Base-by-base conservation (phyloP, 2,888 invertebrate genomes). In the Dasysyrphus tricinctus region DNA sequence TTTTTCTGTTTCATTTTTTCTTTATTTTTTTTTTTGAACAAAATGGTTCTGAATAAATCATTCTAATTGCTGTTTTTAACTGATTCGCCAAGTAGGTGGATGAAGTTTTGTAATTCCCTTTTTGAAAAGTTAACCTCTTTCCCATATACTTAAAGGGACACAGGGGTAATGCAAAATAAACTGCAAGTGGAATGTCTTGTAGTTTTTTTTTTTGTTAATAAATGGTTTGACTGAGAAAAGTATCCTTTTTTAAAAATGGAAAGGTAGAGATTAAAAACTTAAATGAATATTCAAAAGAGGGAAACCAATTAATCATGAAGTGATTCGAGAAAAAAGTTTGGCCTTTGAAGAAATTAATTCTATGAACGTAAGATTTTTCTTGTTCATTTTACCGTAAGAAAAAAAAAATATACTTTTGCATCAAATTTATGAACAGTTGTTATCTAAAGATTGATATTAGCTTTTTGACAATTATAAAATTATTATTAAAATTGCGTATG, bases 1-100 rank as follows among this genome's bases (percentile, higher is more conserved):
- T 32, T 51, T 67, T 32, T 57, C 16, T 37, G 16, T 19, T 42
- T 47, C 37, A 34, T 19, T 57, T 34, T 57, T 59, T 11, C 9
- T 56, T 59, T 49, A n/a, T 57, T 34, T 57, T 59, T 11, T 14
- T 56, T 59, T 49, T 32, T 29, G 0, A 47, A 24, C 32, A 19
- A 47, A 56, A 84, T 59, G 11, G 14, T 44, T 59, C 14, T 47
- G 54, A 73, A 80, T 80, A 84, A 84, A 84, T 84, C 84, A 73
- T 80, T 73, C 76, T 84, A 80, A 84, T 80, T 76, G 73, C 80
- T 80, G 63, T 51, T 34, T 59, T 56, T 65, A 79, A 79, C 56
- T 70, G 79, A 19, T 74, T 19, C 19, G 14, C 14, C 5, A 34
- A 72, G 56, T 29, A 12, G 37, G 19, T 69, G n/a, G 69, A 47